Evolutionary conservation across 2,797 vertebrate species (phyloP), one percentile per base, ranked within the genome.

Genomic region (Tympanoctomys barrerae): DNA sequence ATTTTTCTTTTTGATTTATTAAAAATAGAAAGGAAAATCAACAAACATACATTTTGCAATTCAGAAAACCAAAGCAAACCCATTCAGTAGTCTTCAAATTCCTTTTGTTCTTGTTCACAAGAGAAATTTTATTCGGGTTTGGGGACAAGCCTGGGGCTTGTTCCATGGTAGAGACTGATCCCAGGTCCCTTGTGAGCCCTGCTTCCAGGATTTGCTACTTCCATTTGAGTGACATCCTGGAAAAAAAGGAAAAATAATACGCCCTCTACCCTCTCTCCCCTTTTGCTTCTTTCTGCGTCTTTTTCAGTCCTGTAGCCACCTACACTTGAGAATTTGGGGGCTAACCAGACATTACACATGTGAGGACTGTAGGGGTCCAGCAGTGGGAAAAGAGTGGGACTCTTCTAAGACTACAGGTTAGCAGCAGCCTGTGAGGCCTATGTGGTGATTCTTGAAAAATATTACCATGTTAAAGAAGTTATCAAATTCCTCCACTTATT

Each of bases 231-330:
- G 26, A 28, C 26, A 10, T 28, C 4, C 1, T 7, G 3, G 19
- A 4, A 39, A 1, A 1, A 1, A 16, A 42, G 0, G 18, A 46
- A 73, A 14, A 28, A 10, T 1, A 28, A 13, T 1, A 2, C 1
- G 0, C 2, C 28, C 6, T 9, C 16, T 36, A 4, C 31, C 33
- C 1, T 49, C 28, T 24, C 42, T 36, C 87, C 22, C 61, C 14
- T 26, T 78, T 6, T 1, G 18, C 21, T 21, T 46, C 80, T 22
- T 31, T 61, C 80, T 22, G 4, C 49, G 13, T 57, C 39, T 62
- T 4, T 5, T 49, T 19, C 49, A 12, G 8, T 13, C 18, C 13
- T n/a, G 12, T 12, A 31, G 5, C 42, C 31, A 12, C 49, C 12
- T 0, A 7, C 52, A 39, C 11, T 28, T 4, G 4, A 5, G 6